These are phyloP conservation scores for Caenorhabditis zanzibari DNA, from an alignment of 2,888 invertebrate genomes.

Conservation along the genomic window DNA sequence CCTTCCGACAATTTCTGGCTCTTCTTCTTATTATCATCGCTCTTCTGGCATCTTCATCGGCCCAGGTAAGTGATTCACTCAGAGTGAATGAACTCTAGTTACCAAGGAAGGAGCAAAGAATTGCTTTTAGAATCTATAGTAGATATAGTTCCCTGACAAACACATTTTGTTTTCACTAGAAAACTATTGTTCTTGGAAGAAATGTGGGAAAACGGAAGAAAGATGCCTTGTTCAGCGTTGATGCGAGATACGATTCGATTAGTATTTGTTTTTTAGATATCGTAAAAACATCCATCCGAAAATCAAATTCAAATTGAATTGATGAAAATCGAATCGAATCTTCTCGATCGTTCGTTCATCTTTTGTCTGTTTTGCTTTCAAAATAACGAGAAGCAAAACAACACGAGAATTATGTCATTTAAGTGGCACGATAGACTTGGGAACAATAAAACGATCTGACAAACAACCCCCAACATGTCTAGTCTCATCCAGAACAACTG, in stretches of 20 bases:
- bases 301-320: background rate
- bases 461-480: constrained; percentile 2
- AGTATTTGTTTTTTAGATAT: constrained; percentile 14
- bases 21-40: constrained; percentile 5
- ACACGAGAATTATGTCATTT: constrained; percentile 15
- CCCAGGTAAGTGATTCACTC: constrained; percentile 32
- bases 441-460: constrained; percentile 25
- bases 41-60: constrained; percentile 38
- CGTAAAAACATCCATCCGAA: background rate
- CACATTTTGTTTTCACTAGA: background rate
- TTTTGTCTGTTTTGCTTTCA: background rate
- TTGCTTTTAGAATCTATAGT: background rate
- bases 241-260: constrained; percentile 3
- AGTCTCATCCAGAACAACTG: background rate
- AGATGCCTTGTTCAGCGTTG: background rate
- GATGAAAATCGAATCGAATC: constrained; percentile 1
- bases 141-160: background rate
- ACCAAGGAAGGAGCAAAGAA: too few species aligned
- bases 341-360: constrained; percentile 5
- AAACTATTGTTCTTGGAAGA: background rate
- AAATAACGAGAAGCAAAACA: constrained; percentile 23
- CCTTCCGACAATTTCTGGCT: constrained; percentile 18
- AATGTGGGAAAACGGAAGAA: background rate
- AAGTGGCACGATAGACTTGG: constrained; percentile 21
- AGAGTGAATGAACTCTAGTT: too few species aligned